Evolutionary conservation across 53 echinoderm and acorn worm species (phyloP).

Genomic region (Patiria pectinifera): DNA sequence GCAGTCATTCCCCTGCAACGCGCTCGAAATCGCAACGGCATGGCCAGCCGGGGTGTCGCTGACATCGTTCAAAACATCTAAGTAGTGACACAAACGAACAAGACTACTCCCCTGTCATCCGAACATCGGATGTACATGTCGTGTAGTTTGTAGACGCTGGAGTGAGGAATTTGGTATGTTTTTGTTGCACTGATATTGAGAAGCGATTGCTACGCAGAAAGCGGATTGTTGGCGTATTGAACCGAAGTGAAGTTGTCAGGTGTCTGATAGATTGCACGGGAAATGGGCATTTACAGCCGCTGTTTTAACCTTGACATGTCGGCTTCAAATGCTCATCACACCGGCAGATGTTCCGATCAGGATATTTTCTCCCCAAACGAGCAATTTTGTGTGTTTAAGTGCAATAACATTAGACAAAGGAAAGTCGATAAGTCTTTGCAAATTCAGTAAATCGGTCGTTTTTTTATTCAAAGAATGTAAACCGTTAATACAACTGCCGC

Average conservation of each 20-base stretch:
- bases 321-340: background rate
- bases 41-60: no score
- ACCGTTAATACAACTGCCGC: no score
- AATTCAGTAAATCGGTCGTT: background rate
- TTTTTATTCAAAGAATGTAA: background rate
- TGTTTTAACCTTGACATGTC: slow-evolving; percentile 7
- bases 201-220: background rate
- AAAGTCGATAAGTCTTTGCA: background rate
- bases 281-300: background rate
- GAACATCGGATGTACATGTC: background rate
- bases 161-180: background rate
- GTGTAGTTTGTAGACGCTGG: background rate
- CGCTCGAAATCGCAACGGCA: no score
- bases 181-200: background rate
- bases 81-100: no score
- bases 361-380: background rate
- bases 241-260: background rate
- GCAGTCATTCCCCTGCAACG: no score
- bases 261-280: background rate
- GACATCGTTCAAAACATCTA: no score
- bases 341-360: background rate
- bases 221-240: background rate
- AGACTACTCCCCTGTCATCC: no score
- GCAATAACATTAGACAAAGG: background rate
- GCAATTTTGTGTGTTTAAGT: background rate